Base-by-base conservation (phyloP, 2,797 vertebrate genomes). In the Acipenser oxyrinchus region DNA sequence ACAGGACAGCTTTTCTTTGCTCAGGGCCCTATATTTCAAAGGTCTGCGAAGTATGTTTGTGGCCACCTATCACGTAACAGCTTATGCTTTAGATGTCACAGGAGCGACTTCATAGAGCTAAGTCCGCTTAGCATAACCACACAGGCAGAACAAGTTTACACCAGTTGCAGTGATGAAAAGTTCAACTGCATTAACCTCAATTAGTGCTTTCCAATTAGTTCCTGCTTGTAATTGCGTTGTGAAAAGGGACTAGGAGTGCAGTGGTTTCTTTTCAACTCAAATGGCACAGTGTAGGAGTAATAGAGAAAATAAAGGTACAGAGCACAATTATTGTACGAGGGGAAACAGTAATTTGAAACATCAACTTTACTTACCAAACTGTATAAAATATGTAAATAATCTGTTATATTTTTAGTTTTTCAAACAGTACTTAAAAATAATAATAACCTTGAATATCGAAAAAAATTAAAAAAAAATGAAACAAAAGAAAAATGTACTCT, bases 381-480 rank as follows among this genome's bases (percentile, higher is more conserved):
- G 23, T 37, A 37, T 37, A 37, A 37, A 69, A 70, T 74, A 64
- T 61, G 68, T 63, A 48, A 23, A 48, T 69, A 48, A 23, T 48
- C 52, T 37, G 66, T 63, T 74, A 64, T 65, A 15, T 73, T 78
- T 73, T 11, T 48, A 68, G 58, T 49, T 67, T 64, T n/a, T n/a
- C 13, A 58, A n/a, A 11, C 10, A n/a, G 13, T 7, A 58, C 13
- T 58, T 7, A 58, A 12, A n/a, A 10, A 12, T 10, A 7, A 13
- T 12, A 58, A 58, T 13, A 37, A 37, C 23, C 23, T 23, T 23
- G 23, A 37, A 37, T 37, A 37, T 37, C 23, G 2, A 37, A 37
- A 37, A 37, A 37, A 37, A 37, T 37, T n/a, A n/a, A n/a, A 37
- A 37, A 37, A 2, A 37, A 37, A 37, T 2, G 23, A 37, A 37